Base-by-base conservation (phyloP, 2,113 vertebrate species). In the Otis tarda region DNA sequence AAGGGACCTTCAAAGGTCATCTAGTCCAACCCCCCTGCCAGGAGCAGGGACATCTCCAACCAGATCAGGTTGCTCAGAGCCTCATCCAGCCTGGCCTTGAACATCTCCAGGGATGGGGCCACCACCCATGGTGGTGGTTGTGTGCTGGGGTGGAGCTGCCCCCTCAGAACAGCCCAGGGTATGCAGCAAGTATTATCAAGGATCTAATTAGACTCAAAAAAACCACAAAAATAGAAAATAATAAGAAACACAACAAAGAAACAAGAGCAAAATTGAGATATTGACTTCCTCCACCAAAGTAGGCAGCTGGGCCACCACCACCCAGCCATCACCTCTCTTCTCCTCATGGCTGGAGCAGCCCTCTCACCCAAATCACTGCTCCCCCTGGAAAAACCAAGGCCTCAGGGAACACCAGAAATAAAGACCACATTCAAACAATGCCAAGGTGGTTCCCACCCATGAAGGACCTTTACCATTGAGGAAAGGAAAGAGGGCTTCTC, bases 381-480 rank as follows among this genome's bases (percentile, higher is more conserved):
- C 9, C 37, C 30, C 31, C 14, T 6, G 20, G 8, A 73, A 79
- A 79, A 43, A 2, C 25, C 24, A 33, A 55, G 5, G 5, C 15
- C 4, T 3, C 6, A 43, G 14, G n/a, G 17, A 0, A 31, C 2
- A 0, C 1, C 68, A 35, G 30, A 53, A 73, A 73, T 4, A 43
- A 24, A 74, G 10, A 4, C 2, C 4, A 14, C 0, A n/a, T 33
- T 59, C 33, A 25, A 70, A 30, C 35, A 49, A 1, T 2, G 2
- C 4, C 27, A 35, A 50, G 6, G 12, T 7, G 1, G 1, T 28
- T 12, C 9, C 12, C 6, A 27, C 4, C 41, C 35, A 55, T 1
- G 1, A 79, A 23, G 19, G 20, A 1, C 4, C 12, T 47, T 56
- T 22, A 45, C 9, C 24, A 4, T 0, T 5, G 5, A 43, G 2